phyloP scores from a whole-genome alignment of 2,888 invertebrate genomes.

The Glaucopsyche alexis region DNA sequence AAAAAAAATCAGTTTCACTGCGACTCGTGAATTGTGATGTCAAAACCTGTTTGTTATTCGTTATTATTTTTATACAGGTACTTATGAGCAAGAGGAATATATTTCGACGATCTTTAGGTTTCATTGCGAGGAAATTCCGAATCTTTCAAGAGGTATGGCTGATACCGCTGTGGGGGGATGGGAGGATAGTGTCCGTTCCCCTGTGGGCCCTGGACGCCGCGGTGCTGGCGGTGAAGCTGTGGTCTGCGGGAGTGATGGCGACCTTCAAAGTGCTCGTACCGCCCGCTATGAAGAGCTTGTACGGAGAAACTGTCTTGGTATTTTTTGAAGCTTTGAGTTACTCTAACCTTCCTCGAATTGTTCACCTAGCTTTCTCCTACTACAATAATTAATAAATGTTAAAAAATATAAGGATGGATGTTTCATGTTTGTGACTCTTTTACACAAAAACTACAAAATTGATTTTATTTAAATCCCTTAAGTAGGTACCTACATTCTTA shows the following conservation, averaged over 20 bases:
- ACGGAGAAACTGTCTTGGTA: conserved; percentile 70
- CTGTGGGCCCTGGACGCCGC: conserved; percentile 63
- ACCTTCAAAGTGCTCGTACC: conserved; percentile 57
- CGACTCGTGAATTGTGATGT: conserved; percentile 6
- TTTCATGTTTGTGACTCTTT: no score
- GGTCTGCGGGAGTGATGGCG: conserved; percentile 60
- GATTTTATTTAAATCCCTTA: no score
- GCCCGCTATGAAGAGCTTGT: conserved; percentile 63
- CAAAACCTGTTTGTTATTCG: conserved; percentile 30
- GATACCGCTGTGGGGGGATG: conserved; percentile 69
- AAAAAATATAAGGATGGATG: no score
- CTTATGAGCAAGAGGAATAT: conserved; percentile 66
- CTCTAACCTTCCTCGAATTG: no score
- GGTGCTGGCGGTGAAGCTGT: conserved; percentile 63
- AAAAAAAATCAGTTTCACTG: neutral
- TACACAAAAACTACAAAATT: no score
- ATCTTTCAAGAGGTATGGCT: conserved; percentile 68
- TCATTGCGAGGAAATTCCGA: conserved; percentile 64
- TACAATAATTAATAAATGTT: no score
- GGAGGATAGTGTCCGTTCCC: conserved; percentile 58
- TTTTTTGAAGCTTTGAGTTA: conserved; percentile 33
- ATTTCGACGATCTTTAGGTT: conserved; percentile 56
- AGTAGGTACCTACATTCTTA: no score
- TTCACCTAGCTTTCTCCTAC: no score
- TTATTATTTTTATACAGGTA: conserved; percentile 43